Conservation (phyloP, 2,113 vertebrate genomes). For the Hepsetus odoe region DNA sequence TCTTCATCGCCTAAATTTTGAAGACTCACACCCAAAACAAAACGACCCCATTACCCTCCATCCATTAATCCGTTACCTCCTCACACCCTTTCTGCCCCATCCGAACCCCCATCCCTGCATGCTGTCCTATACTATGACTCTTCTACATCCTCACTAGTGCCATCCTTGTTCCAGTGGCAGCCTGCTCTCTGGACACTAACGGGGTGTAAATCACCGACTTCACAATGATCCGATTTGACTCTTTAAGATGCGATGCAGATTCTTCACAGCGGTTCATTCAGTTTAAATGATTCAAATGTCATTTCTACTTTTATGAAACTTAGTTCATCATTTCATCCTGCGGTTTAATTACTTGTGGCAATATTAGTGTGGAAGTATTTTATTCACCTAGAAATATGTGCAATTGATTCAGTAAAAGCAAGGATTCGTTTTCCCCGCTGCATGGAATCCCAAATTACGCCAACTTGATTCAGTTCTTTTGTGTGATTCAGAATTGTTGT, state of each 20-base stretch:
- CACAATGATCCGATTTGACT: not conserved
- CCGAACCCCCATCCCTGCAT: slow-evolving; percentile 35
- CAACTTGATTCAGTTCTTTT: no score
- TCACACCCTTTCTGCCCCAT: slow-evolving; percentile 16
- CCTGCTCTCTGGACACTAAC: not conserved
- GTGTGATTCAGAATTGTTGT: no score
- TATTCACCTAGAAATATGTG: no score
- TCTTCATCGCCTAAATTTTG: slow-evolving; percentile 45
- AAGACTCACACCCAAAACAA: not conserved
- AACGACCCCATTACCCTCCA: slow-evolving; percentile 5
- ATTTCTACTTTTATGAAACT: no score
- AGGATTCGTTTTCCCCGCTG: no score
- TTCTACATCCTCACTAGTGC: slow-evolving; percentile 19
- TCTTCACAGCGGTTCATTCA: not conserved
- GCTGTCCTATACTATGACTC: not conserved
- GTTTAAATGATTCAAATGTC: not conserved
- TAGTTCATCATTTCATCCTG: no score
- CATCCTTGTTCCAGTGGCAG: slow-evolving; percentile 22
- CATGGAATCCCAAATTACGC: no score
- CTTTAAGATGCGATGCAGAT: not conserved
- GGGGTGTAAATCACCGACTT: not conserved
- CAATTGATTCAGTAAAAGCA: no score
- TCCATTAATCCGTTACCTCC: slow-evolving; percentile 20
- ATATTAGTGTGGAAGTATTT: no score
- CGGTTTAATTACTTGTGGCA: no score